phyloP scores from a whole-genome alignment of 1,140 invertebrate genomes.

The Lepidurus couesii region DNA sequence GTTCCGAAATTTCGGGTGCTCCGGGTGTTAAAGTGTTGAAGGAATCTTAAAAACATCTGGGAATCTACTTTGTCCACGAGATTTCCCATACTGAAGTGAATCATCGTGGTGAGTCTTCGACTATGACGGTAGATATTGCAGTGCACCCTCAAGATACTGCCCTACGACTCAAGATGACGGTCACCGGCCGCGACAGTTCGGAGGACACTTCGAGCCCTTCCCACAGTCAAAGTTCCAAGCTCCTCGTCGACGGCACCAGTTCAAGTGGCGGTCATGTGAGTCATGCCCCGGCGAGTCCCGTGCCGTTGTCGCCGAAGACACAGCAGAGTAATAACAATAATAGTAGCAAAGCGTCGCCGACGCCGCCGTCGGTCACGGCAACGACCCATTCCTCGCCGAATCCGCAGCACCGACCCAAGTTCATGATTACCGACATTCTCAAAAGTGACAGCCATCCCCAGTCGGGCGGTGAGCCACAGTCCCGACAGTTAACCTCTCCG shows the following conservation, averaged over 20 bases:
- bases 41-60: background rate
- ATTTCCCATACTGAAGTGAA: background rate
- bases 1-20: no score
- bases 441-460: constrained; percentile 34
- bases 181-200: constrained; percentile 20
- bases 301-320: background rate
- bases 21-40: no score
- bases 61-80: background rate
- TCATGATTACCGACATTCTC: constrained; percentile 45
- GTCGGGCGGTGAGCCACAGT: background rate
- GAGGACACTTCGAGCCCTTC: background rate
- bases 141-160: constrained; percentile 18
- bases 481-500: background rate
- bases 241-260: constrained; percentile 12
- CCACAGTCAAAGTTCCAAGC: constrained; percentile 23
- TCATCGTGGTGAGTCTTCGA: background rate
- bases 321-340: background rate
- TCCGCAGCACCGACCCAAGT: constrained; percentile 37
- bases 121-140: constrained; percentile 33
- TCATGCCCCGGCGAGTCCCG: background rate
- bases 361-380: constrained; percentile 36
- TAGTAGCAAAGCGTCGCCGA: constrained; percentile 17
- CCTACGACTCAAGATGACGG: constrained; percentile 29
- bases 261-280: background rate
- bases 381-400: constrained; percentile 35